Conservation (phyloP, 2,113 vertebrate genomes). For the Telmatochromis sp. region DNA sequence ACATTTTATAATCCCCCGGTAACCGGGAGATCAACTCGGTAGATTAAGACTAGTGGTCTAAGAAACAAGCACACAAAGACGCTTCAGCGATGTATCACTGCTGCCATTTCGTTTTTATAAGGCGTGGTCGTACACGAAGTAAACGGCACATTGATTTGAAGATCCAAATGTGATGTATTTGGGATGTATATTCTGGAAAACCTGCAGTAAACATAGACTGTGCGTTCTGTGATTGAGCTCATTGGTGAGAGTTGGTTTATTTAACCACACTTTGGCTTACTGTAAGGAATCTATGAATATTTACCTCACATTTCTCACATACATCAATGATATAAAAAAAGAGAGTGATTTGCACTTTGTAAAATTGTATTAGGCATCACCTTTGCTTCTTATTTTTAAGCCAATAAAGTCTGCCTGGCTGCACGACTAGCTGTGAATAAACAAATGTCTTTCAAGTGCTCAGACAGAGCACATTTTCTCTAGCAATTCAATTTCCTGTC, state of each 20-base stretch:
- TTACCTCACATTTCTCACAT: slow-evolving; percentile 20
- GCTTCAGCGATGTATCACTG: not conserved
- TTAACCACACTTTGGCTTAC: not conserved
- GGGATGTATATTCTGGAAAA: slow-evolving; percentile 12
- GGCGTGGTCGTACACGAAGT: not conserved
- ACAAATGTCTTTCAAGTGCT: slow-evolving; percentile 73
- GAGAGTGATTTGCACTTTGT: not conserved
- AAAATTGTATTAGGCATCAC: slow-evolving; percentile 15
- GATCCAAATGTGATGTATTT: slow-evolving; percentile 36
- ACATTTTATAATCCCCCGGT: slow-evolving; percentile 62
- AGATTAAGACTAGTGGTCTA: slow-evolving; percentile 62
- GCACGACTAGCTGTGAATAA: slow-evolving; percentile 62
- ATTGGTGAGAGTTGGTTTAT: slow-evolving; percentile 10
- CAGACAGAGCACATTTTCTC: slow-evolving; percentile 62
- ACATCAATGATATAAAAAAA: not conserved
- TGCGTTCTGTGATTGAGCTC: slow-evolving; percentile 16
- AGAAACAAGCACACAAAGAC: slow-evolving; percentile 50
- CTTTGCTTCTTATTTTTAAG: slow-evolving; percentile 37
- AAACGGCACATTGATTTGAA: slow-evolving; percentile 25
- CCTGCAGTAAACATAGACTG: not conserved
- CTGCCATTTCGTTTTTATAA: slow-evolving; percentile 22
- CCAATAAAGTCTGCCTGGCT: slow-evolving; percentile 42
- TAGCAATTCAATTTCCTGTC: slow-evolving; percentile 74
- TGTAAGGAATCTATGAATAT: not conserved
- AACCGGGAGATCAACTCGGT: slow-evolving; percentile 62